Base-by-base conservation (phyloP, 2,797 vertebrate species). In the Halcyon chelicuti region DNA sequence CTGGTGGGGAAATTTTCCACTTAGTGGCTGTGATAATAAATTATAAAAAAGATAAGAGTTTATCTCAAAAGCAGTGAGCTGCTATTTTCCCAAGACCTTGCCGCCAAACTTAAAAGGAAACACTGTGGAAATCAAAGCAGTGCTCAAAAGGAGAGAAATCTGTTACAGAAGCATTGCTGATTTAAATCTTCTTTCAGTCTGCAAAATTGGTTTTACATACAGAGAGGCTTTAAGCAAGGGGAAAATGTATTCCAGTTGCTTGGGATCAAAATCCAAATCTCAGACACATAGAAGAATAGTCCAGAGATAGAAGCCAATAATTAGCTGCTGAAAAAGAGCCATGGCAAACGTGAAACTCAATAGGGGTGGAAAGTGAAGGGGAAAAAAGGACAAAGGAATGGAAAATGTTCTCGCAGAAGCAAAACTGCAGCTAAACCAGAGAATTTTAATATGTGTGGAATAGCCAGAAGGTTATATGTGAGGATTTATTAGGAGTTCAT, bases 181-280 rank as follows among this genome's bases (percentile, higher is more conserved):
- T 86, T 81, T 79, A 93, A 74, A 55, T 88, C 35, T 80, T 90
- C 8, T 57, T 77, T 92, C 83, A 25, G 31, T 68, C 75, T 90
- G n/a, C 19, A 88, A 35, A 89, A 80, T 42, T 54, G 12, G 49
- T 93, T 72, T 87, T 81, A 86, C 61, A 42, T 62, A 37, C 23
- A 37, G 35, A 90, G 51, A 72, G 31, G 19, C 28, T 92, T 93
- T 91, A 72, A 90, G 74, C n/a, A 65, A 37, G 11, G 46, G 46
- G 19, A 2, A 92, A 93, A 93, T 62, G 26, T 46, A 62, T 85
- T 61, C 16, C 57, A 54, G 44, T 73, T 85, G 25, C 57, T 91
- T 89, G 39, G 49, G 29, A 72, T 86, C 78, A 86, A 94, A 94
- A 75, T 88, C 39, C 39, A 40, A 80, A 42, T 88, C 54, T 96